Evolutionary conservation across 2,888 invertebrate species (phyloP), one percentile per base, ranked within the genome.

Genomic region (Mystacides longicornis): DNA sequence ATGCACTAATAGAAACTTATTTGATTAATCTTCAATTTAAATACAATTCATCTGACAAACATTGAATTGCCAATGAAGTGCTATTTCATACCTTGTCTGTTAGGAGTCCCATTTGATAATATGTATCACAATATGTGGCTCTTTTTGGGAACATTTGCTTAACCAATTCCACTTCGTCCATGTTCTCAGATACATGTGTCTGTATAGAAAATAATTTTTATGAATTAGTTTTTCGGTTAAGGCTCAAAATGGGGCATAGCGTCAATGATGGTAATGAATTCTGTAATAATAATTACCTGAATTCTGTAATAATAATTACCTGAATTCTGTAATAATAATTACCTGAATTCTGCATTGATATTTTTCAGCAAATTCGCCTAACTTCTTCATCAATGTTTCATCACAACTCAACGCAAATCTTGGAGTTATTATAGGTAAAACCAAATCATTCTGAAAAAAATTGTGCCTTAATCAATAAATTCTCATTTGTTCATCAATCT

Each of bases 151-250:
- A 85, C 1, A 75, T 65, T 46, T 79, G 64, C 57, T 79, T 70
- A 0, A 91, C 87, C 65, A 78, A 74, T 59, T 80, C 71, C 51
- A 90, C 75, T 77, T 95, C 94, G 3, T 81, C 75, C 19, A 72
- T 59, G 66, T 87, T 92, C 72, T 95, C 94, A 19, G 89, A 88
- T 56, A 94, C 81, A 67, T 95, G 94, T 52, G 86, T 90, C 89
- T 93, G 71, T n/a, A n/a, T n/a, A n/a, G 16, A 37, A 37, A 37
- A 27, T 27, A 27, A 27, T 27, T n/a, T n/a, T n/a, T n/a, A n/a
- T n/a, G n/a, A n/a, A n/a, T n/a, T n/a, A n/a, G n/a, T n/a, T n/a
- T n/a, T n/a, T n/a, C n/a, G n/a, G n/a, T n/a, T n/a, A n/a, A n/a
- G n/a, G n/a, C n/a, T n/a, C n/a, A n/a, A n/a, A n/a, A n/a, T n/a